These are phyloP conservation scores for Aleiodes alternator DNA, from an alignment of 2,888 invertebrate species.

Conservation along the genomic window DNA sequence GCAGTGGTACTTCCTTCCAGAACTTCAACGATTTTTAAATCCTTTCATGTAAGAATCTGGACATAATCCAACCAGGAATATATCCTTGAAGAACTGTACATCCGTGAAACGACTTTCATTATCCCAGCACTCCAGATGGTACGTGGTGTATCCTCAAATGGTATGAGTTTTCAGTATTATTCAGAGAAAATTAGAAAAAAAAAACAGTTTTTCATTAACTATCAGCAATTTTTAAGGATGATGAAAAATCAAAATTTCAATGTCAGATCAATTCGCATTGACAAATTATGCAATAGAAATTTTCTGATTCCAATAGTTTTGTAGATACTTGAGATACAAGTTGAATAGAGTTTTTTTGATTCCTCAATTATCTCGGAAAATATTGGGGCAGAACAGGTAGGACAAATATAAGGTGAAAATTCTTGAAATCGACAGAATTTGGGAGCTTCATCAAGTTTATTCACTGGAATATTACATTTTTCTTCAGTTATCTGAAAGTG, in stretches of 20 bases:
- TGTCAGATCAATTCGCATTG: too few species aligned
- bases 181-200: conserved; percentile 37
- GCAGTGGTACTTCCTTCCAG: conserved; percentile 34
- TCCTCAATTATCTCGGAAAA: neutral
- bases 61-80: conserved; percentile 29
- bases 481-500: too few species aligned
- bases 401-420: too few species aligned
- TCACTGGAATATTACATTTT: too few species aligned
- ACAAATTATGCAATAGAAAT: too few species aligned
- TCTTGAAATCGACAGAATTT: too few species aligned
- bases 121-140: conserved; percentile 46
- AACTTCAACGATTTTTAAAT: neutral
- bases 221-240: neutral
- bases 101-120: conserved; percentile 44
- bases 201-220: conserved; percentile 22
- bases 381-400: too few species aligned
- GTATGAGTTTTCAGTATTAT: conserved; percentile 33
- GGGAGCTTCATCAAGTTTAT: too few species aligned
- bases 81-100: conserved; percentile 36
- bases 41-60: conserved; percentile 14
- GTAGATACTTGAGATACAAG: too few species aligned
- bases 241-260: too few species aligned
- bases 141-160: conserved; percentile 16
- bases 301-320: neutral
- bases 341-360: neutral